Evolutionary conservation across 2,113 vertebrate species (phyloP).

Genomic region (Sinocyclocheilus maitianheensis): DNA sequence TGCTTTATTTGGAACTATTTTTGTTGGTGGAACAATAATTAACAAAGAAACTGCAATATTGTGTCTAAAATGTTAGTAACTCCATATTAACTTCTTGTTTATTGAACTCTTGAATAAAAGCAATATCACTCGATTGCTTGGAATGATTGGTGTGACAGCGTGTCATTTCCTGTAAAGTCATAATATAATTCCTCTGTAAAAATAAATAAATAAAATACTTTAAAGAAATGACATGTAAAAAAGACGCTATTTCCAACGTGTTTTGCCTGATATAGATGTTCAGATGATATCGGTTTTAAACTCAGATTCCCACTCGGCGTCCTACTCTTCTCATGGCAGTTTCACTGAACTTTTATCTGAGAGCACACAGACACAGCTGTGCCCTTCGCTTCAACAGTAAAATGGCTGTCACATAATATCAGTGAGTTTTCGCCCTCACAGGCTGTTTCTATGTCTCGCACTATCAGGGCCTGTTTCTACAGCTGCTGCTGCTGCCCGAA

Average conservation of each 20-base stretch:
- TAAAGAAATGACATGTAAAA: not conserved
- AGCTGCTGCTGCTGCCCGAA: not conserved
- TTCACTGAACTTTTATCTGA: conserved; percentile 3
- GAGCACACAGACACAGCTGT: conserved; percentile 24
- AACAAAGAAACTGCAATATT: no score
- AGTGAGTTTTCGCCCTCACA: not conserved
- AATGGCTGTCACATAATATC: conserved; percentile 18
- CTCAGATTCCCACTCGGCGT: not conserved
- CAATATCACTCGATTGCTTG: no score
- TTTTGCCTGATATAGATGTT: not conserved
- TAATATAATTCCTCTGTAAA: not conserved
- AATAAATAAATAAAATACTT: no score
- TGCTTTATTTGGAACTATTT: not conserved
- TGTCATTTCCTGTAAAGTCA: not conserved
- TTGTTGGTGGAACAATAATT: no score
- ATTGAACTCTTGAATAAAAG: no score
- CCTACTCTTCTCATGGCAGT: not conserved
- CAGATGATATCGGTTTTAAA: not conserved
- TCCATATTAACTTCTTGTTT: no score
- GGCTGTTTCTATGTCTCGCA: not conserved
- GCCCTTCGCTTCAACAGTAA: conserved; percentile 14
- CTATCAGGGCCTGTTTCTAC: not conserved
- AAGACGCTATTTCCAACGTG: not conserved
- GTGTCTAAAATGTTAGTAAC: no score
- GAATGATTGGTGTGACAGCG: no score